phyloP scores from a whole-genome alignment of 2,113 vertebrate genomes.

The Microcebus murinus region DNA sequence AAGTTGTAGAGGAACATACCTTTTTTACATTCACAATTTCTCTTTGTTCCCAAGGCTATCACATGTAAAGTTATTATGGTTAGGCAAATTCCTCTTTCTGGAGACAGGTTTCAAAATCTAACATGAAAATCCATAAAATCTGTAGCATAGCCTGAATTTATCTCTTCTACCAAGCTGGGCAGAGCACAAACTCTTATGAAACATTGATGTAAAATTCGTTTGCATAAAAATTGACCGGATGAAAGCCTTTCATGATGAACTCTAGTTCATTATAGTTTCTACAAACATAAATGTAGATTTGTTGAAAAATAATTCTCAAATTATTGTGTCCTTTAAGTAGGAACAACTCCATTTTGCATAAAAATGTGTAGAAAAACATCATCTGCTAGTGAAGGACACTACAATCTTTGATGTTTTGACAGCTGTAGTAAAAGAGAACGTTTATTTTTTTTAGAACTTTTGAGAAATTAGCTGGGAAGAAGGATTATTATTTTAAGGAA shows the following conservation, averaged over 20 bases:
- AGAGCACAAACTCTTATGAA: neutral
- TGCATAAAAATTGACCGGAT: neutral
- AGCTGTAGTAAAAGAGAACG: neutral
- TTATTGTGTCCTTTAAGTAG: neutral
- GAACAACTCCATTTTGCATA: neutral
- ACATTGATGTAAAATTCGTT: neutral
- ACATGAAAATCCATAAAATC: neutral
- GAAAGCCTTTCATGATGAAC: neutral
- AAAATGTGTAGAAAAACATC: neutral
- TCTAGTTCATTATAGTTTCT: neutral
- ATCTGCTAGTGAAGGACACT: neutral
- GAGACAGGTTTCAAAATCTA: neutral
- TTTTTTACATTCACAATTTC: neutral
- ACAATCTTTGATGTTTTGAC: neutral
- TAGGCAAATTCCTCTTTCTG: neutral
- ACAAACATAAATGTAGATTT: neutral
- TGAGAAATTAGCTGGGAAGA: neutral
- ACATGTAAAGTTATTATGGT: neutral
- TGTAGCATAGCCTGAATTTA: neutral
- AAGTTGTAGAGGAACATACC: neutral
- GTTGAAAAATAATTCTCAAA: neutral
- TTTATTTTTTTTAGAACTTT: neutral
- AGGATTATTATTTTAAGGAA: neutral
- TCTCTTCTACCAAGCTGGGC: neutral
- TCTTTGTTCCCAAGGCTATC: neutral